phyloP scores from a whole-genome alignment of 2,797 vertebrate genomes.

The Cuniculus paca region DNA sequence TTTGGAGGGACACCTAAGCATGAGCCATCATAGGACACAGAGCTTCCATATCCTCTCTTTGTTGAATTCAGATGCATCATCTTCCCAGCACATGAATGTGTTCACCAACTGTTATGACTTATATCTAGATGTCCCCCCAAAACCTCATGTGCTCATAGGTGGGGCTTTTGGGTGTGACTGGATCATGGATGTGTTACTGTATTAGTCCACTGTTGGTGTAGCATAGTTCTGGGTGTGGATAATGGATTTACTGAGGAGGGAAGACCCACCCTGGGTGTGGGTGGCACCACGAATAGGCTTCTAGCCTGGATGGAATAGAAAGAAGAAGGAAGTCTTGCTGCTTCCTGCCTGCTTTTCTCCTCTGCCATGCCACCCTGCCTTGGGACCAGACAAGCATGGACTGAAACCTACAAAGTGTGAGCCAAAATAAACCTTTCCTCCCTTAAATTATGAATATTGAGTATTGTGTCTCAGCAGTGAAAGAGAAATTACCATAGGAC shows the following conservation, averaged over 20 bases:
- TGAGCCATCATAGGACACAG: neutral
- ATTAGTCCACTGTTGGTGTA: neutral
- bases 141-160: neutral
- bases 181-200: neutral
- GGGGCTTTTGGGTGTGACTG: neutral
- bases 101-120: neutral
- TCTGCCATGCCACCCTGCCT: neutral
- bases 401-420: neutral
- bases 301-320: neutral
- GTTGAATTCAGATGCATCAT: neutral
- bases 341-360: neutral
- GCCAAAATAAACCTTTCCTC: neutral
- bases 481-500: neutral
- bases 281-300: neutral
- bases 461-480: neutral
- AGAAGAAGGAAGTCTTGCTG: neutral
- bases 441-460: neutral
- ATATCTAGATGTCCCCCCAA: neutral
- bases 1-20: neutral
- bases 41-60: neutral
- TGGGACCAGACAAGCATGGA: neutral
- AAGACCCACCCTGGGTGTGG: neutral
- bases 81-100: neutral
- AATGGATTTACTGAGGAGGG: neutral
- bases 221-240: neutral